phyloP scores from a whole-genome alignment of 2,113 vertebrate species.

The mouse (Mus musculus) region GRCm39 chr16:44103001-44103500 shows the following conservation, averaged over 20 bases:
- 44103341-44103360: background rate
- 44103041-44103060: background rate
- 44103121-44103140: background rate
- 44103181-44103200: background rate
- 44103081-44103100: constrained; percentile 23
- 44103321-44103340: background rate
- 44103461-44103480: background rate
- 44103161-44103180: background rate
- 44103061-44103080: background rate
- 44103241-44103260: background rate
- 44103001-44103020: background rate
- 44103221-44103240: background rate
- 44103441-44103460: constrained; percentile 37
- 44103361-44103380: constrained; percentile 5
- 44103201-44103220: background rate
- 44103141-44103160: background rate
- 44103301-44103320: constrained; percentile 25
- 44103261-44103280: constrained; percentile 43
- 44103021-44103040: background rate
- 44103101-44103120: background rate
- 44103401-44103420: background rate
- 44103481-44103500: background rate
- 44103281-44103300: background rate
- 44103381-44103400: background rate
- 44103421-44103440: constrained; percentile 24